Base-by-base conservation (phyloP, 2,888 invertebrate genomes). In the Aspidiotus rigidus region DNA sequence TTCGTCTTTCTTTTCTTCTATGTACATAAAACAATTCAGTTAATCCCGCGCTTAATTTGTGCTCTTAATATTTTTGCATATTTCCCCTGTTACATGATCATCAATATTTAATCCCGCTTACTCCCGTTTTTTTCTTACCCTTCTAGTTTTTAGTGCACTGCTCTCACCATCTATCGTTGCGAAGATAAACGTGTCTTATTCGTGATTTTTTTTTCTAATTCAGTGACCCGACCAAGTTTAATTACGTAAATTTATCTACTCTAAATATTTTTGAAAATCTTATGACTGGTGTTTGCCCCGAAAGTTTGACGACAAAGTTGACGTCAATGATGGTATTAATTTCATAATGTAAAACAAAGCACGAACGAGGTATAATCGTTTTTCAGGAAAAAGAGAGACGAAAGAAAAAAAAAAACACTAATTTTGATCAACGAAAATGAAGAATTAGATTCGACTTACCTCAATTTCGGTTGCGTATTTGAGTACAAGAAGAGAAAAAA, bases 11-110 rank as follows among this genome's bases (percentile, higher is more conserved):
- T 56, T 56, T 15, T 15, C 16, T 56, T 56, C 16, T 56, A 28
- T 59, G 28, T 59, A 59, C 28, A 59, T 59, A 59, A 59, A 28
- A 59, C 67, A 57, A 67, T 67, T 67, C 67, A 67, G 49, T 67
- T 74, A 74, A 74, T 74, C 74, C 73, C 70, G 67, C 73, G 71
- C 74, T 74, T 74, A 74, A 74, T 74, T 74, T 73, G 72, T 74
- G 73, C 73, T 74, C 73, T 72, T 73, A 74, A 72, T 66, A 72
- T 72, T 72, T 72, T 72, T 72, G 72, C 72, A 72, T 72, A 59
- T 67, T 67, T 67, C 67, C 67, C 60, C 60, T 42, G 60, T 44
- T 67, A 60, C 40, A 64, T 53, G 67, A 67, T 67, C 67, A 67
- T 59, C 67, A 67, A 67, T 67, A 67, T 60, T 57, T 67, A 59